phyloP scores from a whole-genome alignment of 2,797 vertebrate species.

The Dicrostonyx torquatus region DNA sequence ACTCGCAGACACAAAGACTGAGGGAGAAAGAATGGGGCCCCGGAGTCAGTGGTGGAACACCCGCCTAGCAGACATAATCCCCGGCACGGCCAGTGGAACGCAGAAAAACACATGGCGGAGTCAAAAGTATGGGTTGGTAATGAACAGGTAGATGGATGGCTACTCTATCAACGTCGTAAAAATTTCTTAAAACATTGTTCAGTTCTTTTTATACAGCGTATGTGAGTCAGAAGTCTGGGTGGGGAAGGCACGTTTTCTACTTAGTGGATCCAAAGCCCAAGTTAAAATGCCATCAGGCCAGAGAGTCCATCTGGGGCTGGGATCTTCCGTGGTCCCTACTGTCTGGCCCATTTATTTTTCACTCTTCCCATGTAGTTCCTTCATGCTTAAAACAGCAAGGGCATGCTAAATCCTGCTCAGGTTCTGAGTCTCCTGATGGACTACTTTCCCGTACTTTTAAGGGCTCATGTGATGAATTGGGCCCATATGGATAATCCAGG shows the following conservation, averaged over 20 bases:
- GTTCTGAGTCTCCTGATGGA: background rate
- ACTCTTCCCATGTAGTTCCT: background rate
- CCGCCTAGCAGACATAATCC: background rate
- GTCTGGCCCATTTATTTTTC: background rate
- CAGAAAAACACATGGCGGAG: background rate
- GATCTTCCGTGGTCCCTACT: background rate
- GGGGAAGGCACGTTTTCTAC: background rate
- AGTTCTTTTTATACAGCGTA: background rate
- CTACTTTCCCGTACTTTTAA: conserved; percentile 16
- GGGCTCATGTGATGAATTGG: background rate
- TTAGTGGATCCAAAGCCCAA: background rate
- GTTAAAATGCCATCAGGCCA: background rate
- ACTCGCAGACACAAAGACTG: background rate
- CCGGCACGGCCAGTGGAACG: no score
- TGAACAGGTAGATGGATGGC: background rate
- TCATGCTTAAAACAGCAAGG: background rate
- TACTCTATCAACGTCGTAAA: background rate
- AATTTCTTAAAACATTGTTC: background rate
- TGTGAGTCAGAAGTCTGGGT: background rate
- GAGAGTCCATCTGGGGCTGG: background rate
- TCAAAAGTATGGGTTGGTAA: background rate
- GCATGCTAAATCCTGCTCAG: background rate
- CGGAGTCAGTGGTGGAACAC: background rate
- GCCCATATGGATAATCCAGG: background rate
- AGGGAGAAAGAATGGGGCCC: background rate